A percentile compares a stretch with the other conserved stretches of the same genome.
These are phyloP conservation scores for Ploceus nigricollis DNA, from an alignment of 2,113 vertebrate genomes.

Conservation along the genomic window DNA sequence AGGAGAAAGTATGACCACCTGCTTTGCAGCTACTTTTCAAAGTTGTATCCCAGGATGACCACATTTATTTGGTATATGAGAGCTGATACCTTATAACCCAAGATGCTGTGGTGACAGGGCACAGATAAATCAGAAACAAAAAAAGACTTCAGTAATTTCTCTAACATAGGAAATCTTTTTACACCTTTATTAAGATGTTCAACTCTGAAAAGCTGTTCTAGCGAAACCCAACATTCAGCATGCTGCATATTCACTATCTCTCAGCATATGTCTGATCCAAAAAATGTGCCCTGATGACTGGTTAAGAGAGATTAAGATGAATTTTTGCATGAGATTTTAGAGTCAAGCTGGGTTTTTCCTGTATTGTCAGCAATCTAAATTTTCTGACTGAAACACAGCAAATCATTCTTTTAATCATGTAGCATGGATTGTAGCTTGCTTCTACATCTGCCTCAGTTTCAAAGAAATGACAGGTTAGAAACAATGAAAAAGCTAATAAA, in stretches of 20 bases:
- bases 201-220: neutral
- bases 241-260: neutral
- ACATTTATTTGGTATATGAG: neutral
- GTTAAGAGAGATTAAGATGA: neutral
- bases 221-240: neutral
- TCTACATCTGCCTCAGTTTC: neutral
- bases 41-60: neutral
- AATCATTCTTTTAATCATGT: neutral
- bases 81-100: neutral
- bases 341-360: neutral
- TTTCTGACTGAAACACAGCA: neutral
- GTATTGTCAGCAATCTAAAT: neutral
- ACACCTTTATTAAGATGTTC: neutral
- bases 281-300: neutral
- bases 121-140: neutral
- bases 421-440: neutral
- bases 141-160: neutral
- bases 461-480: neutral
- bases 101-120: neutral
- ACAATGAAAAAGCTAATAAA: constrained; percentile 2
- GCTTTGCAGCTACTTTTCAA: neutral
- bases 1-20: neutral
- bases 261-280: neutral
- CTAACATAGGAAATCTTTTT: neutral
- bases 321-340: neutral